Percentiles rank a stretch among this genome's conserved stretches.
Conservation (phyloP, 2,797 vertebrate genomes). For the Artibeus lituratus region DNA sequence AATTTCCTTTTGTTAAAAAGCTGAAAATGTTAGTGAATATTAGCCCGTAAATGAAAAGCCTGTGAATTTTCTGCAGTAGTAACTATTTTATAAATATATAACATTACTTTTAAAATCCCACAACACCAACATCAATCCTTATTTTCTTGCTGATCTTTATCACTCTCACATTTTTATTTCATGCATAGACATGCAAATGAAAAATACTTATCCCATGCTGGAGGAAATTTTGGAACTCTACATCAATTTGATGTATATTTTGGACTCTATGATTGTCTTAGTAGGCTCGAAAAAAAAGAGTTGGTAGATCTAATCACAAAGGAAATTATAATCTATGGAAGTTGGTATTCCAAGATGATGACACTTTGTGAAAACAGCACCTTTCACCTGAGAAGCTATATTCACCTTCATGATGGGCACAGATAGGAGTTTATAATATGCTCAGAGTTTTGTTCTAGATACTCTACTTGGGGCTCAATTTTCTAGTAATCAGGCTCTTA, state of each 20-base stretch:
- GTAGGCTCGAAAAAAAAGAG: background rate
- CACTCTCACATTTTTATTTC: background rate
- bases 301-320: background rate
- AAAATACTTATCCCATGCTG: background rate
- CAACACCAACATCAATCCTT: background rate
- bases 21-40: background rate
- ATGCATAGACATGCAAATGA: background rate
- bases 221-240: background rate
- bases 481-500: background rate
- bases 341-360: background rate
- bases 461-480: background rate
- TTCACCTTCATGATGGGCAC: background rate
- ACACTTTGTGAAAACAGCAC: background rate
- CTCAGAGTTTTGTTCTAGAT: background rate
- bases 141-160: constrained; percentile 1
- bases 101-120: background rate
- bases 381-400: background rate
- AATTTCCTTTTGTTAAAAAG: background rate
- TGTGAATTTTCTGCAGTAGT: background rate
- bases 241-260: background rate
- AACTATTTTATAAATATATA: background rate
- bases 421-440: background rate
- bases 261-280: background rate
- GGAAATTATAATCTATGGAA: background rate
- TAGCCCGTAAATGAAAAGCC: background rate